A percentile compares a stretch with the other conserved stretches of the same genome.
These are phyloP conservation scores for Spongilla lacustris DNA, from an alignment of 37 sponge, comb jelly and placozoan genomes.

Conservation along the genomic window DNA sequence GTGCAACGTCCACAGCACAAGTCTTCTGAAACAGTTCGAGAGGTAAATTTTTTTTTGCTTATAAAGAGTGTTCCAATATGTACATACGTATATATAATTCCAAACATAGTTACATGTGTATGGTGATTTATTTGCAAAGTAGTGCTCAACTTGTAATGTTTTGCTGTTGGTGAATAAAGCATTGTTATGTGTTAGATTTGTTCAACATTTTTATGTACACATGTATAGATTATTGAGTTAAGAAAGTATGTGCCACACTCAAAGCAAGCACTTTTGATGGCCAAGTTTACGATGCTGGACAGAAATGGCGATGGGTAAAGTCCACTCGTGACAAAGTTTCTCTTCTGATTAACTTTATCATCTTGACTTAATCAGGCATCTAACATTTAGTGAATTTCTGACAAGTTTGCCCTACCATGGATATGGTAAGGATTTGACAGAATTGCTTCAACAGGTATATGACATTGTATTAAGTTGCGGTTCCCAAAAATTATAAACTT, in stretches of 20 bases:
- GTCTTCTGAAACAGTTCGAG: neutral
- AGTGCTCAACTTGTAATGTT: neutral
- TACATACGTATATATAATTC: neutral
- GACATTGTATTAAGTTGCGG: neutral
- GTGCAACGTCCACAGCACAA: neutral
- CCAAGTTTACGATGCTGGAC: neutral
- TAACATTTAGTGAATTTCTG: conserved; percentile 9
- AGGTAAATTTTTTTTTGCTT: neutral
- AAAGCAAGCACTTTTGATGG: neutral
- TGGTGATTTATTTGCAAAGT: neutral
- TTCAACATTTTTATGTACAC: neutral
- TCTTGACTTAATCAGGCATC: neutral
- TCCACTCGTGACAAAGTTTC: no score
- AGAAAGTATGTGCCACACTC: conserved; percentile 1
- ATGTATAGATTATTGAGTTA: neutral
- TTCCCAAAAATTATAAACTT: neutral
- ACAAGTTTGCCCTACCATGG: neutral
- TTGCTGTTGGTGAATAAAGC: no score
- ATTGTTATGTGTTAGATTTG: no score
- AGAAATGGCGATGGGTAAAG: conserved; percentile 13
- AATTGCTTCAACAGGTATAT: neutral
- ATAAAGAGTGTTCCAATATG: no score
- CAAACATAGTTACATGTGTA: no score
- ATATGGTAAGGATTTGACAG: neutral
- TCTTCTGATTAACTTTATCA: no score